phyloP scores from a whole-genome alignment of 1,140 invertebrate genomes.

The Sipha flava region DNA sequence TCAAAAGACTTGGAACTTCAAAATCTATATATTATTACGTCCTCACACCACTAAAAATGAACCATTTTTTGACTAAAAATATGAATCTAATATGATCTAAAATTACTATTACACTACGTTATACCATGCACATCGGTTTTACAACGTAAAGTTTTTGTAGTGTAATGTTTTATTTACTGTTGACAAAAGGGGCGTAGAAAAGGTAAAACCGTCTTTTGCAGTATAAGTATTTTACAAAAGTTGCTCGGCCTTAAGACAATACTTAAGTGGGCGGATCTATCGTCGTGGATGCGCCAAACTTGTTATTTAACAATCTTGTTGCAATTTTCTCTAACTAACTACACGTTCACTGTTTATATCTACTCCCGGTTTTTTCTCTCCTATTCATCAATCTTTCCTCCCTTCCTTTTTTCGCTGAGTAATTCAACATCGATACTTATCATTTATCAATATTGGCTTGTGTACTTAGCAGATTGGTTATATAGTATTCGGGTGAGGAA shows the following conservation, averaged over 20 bases:
- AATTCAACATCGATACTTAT: background rate
- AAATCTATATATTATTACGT: background rate
- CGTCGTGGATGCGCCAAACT: background rate
- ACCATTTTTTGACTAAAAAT: background rate
- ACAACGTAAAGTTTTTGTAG: background rate
- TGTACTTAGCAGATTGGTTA: no score
- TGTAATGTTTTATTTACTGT: background rate
- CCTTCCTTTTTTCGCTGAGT: background rate
- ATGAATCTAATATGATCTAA: background rate
- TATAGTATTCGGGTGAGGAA: no score
- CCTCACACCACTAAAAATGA: background rate
- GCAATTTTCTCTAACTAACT: background rate
- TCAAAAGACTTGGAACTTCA: background rate
- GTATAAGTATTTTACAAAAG: slow-evolving; percentile 5
- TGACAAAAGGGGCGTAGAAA: background rate
- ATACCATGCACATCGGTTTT: no score
- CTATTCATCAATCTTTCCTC: background rate
- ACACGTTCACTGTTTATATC: no score
- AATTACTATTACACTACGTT: no score
- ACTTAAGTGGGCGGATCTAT: background rate
- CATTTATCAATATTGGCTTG: background rate
- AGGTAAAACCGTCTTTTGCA: slow-evolving; percentile 13
- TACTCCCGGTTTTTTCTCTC: background rate
- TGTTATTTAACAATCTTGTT: background rate
- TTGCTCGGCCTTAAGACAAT: background rate